Percentiles rank a stretch among this genome's conserved stretches.
These are phyloP conservation scores for Hermaeophaga mercurialis DNA, from an alignment of 2,888 invertebrate species.

Conservation along the genomic window DNA sequence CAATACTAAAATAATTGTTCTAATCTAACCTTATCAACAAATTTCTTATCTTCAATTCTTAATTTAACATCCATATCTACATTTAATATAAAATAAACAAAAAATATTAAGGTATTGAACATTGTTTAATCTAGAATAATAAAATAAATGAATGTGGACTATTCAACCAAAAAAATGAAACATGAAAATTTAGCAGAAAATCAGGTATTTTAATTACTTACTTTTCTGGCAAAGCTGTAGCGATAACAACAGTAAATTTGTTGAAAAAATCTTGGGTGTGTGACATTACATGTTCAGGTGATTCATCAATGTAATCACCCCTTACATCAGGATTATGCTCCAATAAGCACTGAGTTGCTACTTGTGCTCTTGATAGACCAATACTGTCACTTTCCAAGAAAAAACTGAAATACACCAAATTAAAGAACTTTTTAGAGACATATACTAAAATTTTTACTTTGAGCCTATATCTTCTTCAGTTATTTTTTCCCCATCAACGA, in stretches of 20 bases:
- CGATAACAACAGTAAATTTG: conserved; percentile 85
- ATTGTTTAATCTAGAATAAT: no score
- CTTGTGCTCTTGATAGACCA: conserved; percentile 83
- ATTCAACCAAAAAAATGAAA: no score
- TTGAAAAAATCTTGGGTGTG: conserved; percentile 90
- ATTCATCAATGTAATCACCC: conserved; percentile 91
- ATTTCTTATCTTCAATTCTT: no score
- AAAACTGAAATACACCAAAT: conserved; percentile 66
- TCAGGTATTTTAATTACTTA: conserved; percentile 45
- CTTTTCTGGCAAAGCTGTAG: conserved; percentile 77
- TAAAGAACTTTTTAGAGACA: not conserved
- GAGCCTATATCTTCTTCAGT: conserved; percentile 91
- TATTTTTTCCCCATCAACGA: conserved; percentile 87
- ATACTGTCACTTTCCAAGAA: conserved; percentile 84
- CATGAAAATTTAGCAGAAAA: no score
- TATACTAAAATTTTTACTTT: conserved; percentile 68
- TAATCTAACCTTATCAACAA: no score
- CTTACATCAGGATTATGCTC: conserved; percentile 93
- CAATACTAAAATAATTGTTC: no score
- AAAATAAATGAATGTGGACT: no score
- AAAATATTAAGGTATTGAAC: no score
- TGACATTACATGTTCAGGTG: conserved; percentile 79
- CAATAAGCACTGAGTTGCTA: conserved; percentile 78
- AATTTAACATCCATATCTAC: no score
- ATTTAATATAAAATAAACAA: no score